A percentile compares a stretch with the other conserved stretches of the same genome.
Conservation (phyloP, 2,888 invertebrate species). For the Meiosimyza platycephala region DNA sequence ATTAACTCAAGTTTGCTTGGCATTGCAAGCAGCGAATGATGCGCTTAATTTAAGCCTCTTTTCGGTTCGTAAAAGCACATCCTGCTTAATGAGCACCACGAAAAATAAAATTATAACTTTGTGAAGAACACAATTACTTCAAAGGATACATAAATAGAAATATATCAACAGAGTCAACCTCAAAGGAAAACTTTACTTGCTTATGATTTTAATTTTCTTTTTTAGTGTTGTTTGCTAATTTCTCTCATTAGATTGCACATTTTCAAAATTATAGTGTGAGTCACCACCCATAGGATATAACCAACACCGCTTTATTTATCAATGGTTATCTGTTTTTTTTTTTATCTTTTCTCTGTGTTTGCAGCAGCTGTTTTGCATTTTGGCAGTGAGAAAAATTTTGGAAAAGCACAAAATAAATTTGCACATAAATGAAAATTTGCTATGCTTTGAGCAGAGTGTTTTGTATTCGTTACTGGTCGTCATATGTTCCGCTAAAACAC, state of each 20-base stretch:
- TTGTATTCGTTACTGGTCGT: neutral
- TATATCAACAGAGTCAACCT: no score
- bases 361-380: neutral
- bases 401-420: slow-evolving; percentile 26
- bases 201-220: no score
- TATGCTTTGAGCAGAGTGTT: neutral
- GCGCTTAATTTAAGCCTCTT: slow-evolving; percentile 9
- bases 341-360: no score
- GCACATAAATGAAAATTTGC: slow-evolving; percentile 26
- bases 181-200: neutral
- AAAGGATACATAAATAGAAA: neutral
- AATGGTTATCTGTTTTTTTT: no score
- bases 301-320: no score
- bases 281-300: no score
- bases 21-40: neutral
- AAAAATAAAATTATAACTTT: slow-evolving; percentile 13
- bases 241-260: no score
- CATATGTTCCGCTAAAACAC: neutral
- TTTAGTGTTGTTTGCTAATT: no score
- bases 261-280: no score
- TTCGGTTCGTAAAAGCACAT: neutral
- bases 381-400: neutral
- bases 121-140: neutral
- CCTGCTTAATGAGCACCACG: neutral
- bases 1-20: slow-evolving; percentile 19